Evolutionary conservation across 2,797 vertebrate species (phyloP), one percentile per base, ranked within the genome.

Genomic region (Champsocephalus gunnari): DNA sequence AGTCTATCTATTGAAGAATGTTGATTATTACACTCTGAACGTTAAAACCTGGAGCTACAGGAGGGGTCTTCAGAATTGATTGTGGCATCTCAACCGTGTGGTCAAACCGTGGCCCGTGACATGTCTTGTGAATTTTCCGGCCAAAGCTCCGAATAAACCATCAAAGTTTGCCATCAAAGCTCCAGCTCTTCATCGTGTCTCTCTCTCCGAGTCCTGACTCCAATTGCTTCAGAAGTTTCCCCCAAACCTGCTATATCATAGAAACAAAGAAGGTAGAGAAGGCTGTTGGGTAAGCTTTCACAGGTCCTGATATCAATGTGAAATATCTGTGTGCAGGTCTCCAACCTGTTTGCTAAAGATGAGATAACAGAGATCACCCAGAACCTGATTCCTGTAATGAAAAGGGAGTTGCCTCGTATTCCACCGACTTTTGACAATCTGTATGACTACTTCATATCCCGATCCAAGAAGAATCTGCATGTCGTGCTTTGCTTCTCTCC

Each of bases 401-500:
- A 92, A 81, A 96, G 87, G 71, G 95, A 98, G 12, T 72, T 93
- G 68, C 95, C 96, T n/a, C 92, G 93, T 13, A 84, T 84, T 47
- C 94, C 94, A 16, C 92, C 94, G 17, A 94, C 94, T 12, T 94
- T 89, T 24, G 96, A 97, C 77, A 93, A 95, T 85, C 82, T 97
- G 17, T 94, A 96, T n/a, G 95, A 96, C 54, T 97, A 93, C 80
- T 98, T 98, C 87, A 96, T 97, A 93, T 84, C 91, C n/a, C 88
- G 96, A 19, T 93, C 96, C 63, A 90, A 50, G 24, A 95, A 93
- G 73, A 97, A 98, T 68, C 95, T 98, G 5, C 97, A 98, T 0
- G 80, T 96, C 0, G 95, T 96, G 14, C 95, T 98, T 81, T 98
- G 97, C 87, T 96, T 98, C 85, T 97, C 97, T 0, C 96, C 97